Percentiles rank a stretch among this genome's conserved stretches.
These are phyloP conservation scores for Dicerorhinus sumatrensis DNA, from an alignment of 2,113 vertebrate genomes.

Conservation along the genomic window DNA sequence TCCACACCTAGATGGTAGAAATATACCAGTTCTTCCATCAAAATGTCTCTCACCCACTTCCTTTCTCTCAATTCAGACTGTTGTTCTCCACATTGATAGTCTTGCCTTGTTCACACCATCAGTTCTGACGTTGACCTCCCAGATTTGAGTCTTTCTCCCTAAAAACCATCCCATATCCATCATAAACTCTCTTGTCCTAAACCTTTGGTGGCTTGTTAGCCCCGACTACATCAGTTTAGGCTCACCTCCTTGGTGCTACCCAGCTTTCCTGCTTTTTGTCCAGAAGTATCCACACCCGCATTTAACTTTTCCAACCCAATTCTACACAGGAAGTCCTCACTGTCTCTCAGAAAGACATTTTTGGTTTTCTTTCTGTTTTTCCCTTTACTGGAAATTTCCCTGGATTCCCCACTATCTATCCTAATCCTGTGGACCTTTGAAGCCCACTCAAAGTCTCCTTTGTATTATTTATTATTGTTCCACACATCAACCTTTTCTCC, in stretches of 20 bases:
- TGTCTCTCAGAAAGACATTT: neutral
- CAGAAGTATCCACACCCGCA: fast-evolving
- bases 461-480: fast-evolving
- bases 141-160: neutral
- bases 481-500: neutral
- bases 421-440: fast-evolving
- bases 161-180: neutral
- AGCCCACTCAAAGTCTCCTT: no score
- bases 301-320: fast-evolving
- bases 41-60: neutral
- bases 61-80: neutral
- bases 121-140: no score
- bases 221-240: fast-evolving
- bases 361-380: neutral
- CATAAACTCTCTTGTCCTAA: neutral
- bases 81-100: fast-evolving
- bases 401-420: neutral
- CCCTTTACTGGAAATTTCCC: neutral
- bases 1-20: neutral
- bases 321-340: fast-evolving
- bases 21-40: fast-evolving
- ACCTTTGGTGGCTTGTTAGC: fast-evolving
- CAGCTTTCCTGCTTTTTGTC: fast-evolving
- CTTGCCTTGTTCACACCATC: no score
- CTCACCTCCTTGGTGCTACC: fast-evolving